These are phyloP conservation scores for Dromius quadrimaculatus DNA, from an alignment of 2,888 invertebrate species.

Conservation along the genomic window DNA sequence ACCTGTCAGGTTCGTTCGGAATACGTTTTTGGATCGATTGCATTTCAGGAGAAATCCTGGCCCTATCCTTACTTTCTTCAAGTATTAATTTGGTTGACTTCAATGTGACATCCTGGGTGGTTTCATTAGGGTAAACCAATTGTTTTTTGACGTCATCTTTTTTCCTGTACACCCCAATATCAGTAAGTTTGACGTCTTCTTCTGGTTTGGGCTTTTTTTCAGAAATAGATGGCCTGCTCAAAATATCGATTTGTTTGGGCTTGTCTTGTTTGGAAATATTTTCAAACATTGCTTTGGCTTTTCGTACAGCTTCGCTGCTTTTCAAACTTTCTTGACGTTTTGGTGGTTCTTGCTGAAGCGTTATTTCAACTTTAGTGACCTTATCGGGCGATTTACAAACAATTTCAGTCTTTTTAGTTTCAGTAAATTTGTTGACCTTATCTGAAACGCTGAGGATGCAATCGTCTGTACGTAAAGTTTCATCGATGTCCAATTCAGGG, in stretches of 20 bases:
- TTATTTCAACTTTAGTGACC: constrained; percentile 57
- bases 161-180: constrained; percentile 68
- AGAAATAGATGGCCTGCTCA: constrained; percentile 69
- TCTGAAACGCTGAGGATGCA: constrained; percentile 75
- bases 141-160: constrained; percentile 26
- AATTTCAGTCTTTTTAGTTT: constrained; percentile 63
- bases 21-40: constrained; percentile 46
- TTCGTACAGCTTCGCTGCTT: constrained; percentile 76
- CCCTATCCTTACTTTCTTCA: constrained; percentile 51
- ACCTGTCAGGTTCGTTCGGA: background rate
- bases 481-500: constrained; percentile 66
- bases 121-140: constrained; percentile 52
- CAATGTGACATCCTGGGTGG: constrained; percentile 52
- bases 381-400: background rate
- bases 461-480: constrained; percentile 67
- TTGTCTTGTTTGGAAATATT: constrained; percentile 67
- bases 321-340: constrained; percentile 62
- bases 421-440: constrained; percentile 73
- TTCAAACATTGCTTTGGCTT: constrained; percentile 80
- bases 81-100: constrained; percentile 56
- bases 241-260: constrained; percentile 67
- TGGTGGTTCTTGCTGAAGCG: constrained; percentile 55
- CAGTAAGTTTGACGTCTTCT: constrained; percentile 65
- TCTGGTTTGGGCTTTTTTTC: constrained; percentile 58
- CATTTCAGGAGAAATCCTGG: constrained; percentile 52